Percentiles rank a stretch among this genome's conserved stretches.
These are phyloP conservation scores for Aegotheles bennettii DNA, from an alignment of 2,113 vertebrate genomes.

Conservation along the genomic window DNA sequence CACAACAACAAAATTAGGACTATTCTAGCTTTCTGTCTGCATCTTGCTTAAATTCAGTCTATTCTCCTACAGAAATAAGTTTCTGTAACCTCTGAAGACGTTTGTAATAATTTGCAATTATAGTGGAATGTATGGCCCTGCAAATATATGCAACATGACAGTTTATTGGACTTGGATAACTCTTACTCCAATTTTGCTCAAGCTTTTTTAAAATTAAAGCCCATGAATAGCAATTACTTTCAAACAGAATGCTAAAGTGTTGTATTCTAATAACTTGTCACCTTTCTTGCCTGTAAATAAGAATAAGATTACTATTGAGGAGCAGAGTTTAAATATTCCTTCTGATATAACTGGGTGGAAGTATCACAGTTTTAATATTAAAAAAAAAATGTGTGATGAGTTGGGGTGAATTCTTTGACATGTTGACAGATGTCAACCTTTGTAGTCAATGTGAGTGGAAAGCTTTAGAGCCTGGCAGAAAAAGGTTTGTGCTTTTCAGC, in stretches of 20 bases:
- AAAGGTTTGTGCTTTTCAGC: neutral
- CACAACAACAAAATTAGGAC: neutral
- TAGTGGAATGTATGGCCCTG: neutral
- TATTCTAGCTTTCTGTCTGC: neutral
- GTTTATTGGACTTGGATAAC: neutral
- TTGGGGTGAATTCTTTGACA: neutral
- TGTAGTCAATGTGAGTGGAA: neutral
- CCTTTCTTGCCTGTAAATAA: neutral
- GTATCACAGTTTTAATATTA: neutral
- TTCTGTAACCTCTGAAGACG: neutral
- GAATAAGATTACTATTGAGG: neutral
- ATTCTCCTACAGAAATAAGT: neutral
- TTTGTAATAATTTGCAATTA: neutral
- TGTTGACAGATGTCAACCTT: neutral
- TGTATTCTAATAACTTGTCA: neutral
- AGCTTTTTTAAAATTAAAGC: neutral
- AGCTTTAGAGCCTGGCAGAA: neutral
- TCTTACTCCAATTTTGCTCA: neutral
- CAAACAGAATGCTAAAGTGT: neutral
- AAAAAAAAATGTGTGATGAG: neutral
- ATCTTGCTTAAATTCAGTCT: neutral
- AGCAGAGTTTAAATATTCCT: neutral
- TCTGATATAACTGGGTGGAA: neutral
- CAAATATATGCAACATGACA: neutral
- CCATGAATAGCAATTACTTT: neutral